These are phyloP conservation scores for Drosophila leontia DNA, from an alignment of 1,140 invertebrate genomes.

Conservation along the genomic window DNA sequence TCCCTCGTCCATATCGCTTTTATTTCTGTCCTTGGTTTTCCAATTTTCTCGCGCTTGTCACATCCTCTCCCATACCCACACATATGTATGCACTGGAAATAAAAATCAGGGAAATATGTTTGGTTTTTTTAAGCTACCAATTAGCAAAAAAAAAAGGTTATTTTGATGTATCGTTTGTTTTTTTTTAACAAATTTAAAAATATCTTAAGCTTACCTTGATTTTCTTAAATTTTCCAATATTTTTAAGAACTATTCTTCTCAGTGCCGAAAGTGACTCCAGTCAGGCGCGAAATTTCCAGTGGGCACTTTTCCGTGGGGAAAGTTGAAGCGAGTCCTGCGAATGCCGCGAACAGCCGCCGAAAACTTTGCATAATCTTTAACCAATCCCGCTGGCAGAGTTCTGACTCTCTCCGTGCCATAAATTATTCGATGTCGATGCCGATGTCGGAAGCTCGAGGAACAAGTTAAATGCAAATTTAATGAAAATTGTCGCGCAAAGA, in stretches of 20 bases:
- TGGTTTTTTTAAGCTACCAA: too few relatives aligned
- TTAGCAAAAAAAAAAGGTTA: too few relatives aligned
- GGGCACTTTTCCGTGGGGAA: constrained; percentile 23
- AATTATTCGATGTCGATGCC: constrained; percentile 35
- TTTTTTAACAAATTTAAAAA: too few relatives aligned
- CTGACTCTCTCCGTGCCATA: constrained; percentile 20
- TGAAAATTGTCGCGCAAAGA: constrained; percentile 44
- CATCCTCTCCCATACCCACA: neutral
- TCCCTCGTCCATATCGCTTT: constrained; percentile 24
- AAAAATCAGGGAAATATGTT: neutral
- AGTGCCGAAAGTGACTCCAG: constrained; percentile 25
- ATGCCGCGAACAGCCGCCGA: constrained; percentile 30
- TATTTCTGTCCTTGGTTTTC: constrained; percentile 3
- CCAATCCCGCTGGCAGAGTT: constrained; percentile 16
- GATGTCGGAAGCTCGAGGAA: neutral
- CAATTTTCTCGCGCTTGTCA: constrained; percentile 45
- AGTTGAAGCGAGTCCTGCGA: constrained; percentile 12
- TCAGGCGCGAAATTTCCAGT: constrained; percentile 35
- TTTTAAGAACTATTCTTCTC: neutral
- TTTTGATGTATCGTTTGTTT: too few relatives aligned
- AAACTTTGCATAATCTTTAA: constrained; percentile 61
- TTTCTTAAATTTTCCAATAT: neutral
- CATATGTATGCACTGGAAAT: neutral
- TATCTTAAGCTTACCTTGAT: too few relatives aligned
- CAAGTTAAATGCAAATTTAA: constrained; percentile 54